A percentile compares a stretch with the other conserved stretches of the same genome.
Evolutionary conservation across 2,113 vertebrate species (phyloP).

Genomic region (Rhinoptilus africanus): DNA sequence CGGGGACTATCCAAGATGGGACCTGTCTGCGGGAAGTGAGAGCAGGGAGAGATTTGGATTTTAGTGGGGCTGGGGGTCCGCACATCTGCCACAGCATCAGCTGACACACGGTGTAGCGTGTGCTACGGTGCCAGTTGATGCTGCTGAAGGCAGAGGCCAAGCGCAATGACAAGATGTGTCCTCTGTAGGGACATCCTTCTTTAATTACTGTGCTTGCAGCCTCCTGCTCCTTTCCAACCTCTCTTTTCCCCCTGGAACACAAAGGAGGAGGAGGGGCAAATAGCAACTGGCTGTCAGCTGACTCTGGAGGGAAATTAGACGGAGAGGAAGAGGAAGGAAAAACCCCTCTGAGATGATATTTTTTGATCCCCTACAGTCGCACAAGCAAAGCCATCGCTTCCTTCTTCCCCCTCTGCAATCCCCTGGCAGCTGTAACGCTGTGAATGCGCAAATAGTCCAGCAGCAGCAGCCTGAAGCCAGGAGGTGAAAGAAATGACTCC

Average conservation of each 20-base stretch:
- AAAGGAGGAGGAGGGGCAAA: background rate
- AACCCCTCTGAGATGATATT: background rate
- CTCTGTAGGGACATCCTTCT: background rate
- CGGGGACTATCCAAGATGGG: background rate
- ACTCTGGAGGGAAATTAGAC: background rate
- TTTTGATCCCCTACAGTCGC: background rate
- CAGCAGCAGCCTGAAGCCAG: background rate
- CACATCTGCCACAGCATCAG: background rate
- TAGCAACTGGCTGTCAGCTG: background rate
- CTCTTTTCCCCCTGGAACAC: background rate
- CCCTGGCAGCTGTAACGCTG: background rate
- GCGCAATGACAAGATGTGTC: background rate
- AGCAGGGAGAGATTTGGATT: background rate
- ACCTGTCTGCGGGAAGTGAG: background rate
- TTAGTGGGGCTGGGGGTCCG: background rate
- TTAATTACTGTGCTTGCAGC: background rate
- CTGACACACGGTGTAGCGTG: rapidly evolving
- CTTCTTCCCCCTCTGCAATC: background rate
- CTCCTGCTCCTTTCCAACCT: background rate
- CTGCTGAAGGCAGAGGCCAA: background rate
- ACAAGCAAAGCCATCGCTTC: background rate
- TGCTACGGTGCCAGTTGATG: background rate
- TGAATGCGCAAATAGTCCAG: background rate
- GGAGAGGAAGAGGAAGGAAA: background rate
- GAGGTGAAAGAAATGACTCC: background rate